Base-by-base conservation (phyloP, 2,113 vertebrate species). In the Rhinoptilus africanus region DNA sequence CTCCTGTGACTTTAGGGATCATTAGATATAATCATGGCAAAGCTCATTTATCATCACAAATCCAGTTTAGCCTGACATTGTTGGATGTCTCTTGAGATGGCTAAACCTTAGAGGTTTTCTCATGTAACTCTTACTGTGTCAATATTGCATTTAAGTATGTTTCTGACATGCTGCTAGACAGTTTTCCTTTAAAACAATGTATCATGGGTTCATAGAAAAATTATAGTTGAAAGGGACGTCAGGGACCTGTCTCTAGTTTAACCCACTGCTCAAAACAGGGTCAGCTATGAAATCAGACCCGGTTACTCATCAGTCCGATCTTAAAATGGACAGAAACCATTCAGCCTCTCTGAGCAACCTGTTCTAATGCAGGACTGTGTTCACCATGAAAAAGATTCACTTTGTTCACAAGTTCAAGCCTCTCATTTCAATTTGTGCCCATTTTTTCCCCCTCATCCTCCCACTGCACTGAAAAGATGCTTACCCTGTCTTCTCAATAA, bases 11-110 rank as follows among this genome's bases (percentile, higher is more conserved):
- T 95, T 63, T 86, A 80, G 67, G 53, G 79, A 96, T 96, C 82
- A 85, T 96, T 93, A 94, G 28, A n/a, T 92, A 59, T 85, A 96
- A 97, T 95, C 62, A 76, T 28, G 24, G 72, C 28, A 97, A 91
- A 93, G 63, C 83, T 88, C 45, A 88, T 91, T 90, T 84, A 95
- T 88, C 75, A 86, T 82, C 90, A 80, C 78, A 96, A 88, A 96
- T 90, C 54, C 75, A 92, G 82, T 92, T 93, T 77, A 92, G 75
- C 37, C 14, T 95, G 88, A 96, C 80, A 83, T 69, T 72, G 67
- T 63, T 88, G 78, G 85, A 93, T 74, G 75, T 89, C 92, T 85
- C 95, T 48, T 37, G 85, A 93, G 88, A 95, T 77, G 72, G 47
- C 47, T 87, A 84, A 92, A 92, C 47, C 77, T 91, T 32, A n/a